Evolutionary conservation across 2,888 invertebrate species (phyloP), one percentile per base, ranked within the genome.

Genomic region (Drosophila siamana): DNA sequence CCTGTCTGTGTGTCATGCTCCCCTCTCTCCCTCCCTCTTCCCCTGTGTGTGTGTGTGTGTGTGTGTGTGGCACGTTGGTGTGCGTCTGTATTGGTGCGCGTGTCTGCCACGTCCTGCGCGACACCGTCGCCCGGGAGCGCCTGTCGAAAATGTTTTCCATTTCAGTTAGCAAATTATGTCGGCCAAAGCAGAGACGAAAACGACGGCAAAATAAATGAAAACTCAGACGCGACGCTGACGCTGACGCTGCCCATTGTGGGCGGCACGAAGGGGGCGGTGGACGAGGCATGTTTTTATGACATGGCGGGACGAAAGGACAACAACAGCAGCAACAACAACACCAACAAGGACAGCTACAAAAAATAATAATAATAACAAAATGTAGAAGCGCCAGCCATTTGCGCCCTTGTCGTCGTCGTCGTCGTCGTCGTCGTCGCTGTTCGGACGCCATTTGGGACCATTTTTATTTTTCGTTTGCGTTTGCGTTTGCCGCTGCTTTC

Each of bases 121-220:
- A 30, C 62, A 46, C 54, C 48, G 47, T 19, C 54, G 41, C 67
- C 66, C 56, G 69, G 43, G 50, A 64, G 65, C 51, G 86, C 60
- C 84, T 86, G 89, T 89, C 88, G 89, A 86, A 84, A 85, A 86
- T 89, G 89, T 85, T 85, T 85, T 85, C 89, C 89, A 85, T 85
- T 85, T 85, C 84, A 85, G 84, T 85, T 85, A 83, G 84, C 89
- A 85, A 85, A 85, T 85, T 89, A 85, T 85, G 89, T 89, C 88
- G 86, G 86, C 84, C 89, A 87, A 89, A 82, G 57, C 69, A 47
- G 55, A 44, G 48, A 50, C 57, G 54, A 33, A 40, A 69, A 48
- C 43, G 46, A 67, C 38, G 63, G 62, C 59, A 80, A 76, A 72
- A 80, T 87, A 83, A 87, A 88, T 83, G 89, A 87, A 84, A 84